Evolutionary conservation across 1,140 invertebrate species (phyloP).

Genomic region (Euwallacea similis): DNA sequence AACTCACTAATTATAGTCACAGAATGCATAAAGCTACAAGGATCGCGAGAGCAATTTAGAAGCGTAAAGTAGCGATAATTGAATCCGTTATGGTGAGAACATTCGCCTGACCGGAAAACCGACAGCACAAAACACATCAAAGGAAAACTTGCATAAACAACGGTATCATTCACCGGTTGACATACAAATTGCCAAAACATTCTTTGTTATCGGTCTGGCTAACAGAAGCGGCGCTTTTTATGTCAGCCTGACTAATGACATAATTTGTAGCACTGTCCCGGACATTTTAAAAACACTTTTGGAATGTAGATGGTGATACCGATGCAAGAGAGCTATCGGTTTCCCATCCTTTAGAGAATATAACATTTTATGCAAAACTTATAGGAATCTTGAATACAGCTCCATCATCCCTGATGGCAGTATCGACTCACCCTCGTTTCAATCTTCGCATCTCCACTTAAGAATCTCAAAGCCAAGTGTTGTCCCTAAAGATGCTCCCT

Average conservation of each 20-base stretch:
- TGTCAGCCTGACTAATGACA: constrained; percentile 16
- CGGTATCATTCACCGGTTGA: constrained; percentile 13
- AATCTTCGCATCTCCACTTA: too few relatives aligned
- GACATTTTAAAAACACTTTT: constrained; percentile 16
- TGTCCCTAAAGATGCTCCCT: constrained; percentile 1
- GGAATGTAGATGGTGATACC: neutral
- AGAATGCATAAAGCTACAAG: too few relatives aligned
- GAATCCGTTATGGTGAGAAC: too few relatives aligned
- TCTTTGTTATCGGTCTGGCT: constrained; percentile 10
- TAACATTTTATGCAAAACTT: too few relatives aligned
- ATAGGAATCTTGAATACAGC: too few relatives aligned
- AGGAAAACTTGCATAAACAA: constrained; percentile 3
- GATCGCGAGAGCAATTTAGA: too few relatives aligned
- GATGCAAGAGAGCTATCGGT: neutral
- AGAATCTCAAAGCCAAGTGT: neutral
- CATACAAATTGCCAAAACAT: constrained; percentile 16
- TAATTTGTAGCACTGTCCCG: constrained; percentile 17
- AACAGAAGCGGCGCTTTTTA: constrained; percentile 12
- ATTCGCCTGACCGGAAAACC: too few relatives aligned
- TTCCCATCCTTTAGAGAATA: too few relatives aligned
- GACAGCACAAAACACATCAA: neutral
- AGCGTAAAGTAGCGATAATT: too few relatives aligned
- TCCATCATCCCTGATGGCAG: too few relatives aligned
- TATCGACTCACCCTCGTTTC: too few relatives aligned
- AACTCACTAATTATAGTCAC: too few relatives aligned